Evolutionary conservation across 2,888 invertebrate species (phyloP).

Genomic region (Clistopyga incitator): DNA sequence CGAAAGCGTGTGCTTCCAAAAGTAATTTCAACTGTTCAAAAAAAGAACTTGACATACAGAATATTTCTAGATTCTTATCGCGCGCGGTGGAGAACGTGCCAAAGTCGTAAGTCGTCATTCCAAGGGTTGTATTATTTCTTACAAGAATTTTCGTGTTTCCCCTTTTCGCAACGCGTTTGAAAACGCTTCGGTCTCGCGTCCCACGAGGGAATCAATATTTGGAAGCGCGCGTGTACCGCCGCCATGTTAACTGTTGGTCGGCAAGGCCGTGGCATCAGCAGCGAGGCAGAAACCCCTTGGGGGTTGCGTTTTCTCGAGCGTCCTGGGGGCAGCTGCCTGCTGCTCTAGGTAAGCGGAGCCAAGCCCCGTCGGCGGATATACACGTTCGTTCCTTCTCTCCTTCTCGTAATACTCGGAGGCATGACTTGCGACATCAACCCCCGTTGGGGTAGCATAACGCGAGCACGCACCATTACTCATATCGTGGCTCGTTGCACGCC

Average conservation of each 20-base stretch:
- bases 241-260: constrained; percentile 78
- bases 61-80: background rate
- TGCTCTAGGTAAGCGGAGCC: constrained; percentile 71
- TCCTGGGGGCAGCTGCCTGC: constrained; percentile 69
- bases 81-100: background rate
- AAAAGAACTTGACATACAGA: background rate
- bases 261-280: constrained; percentile 65
- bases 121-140: constrained; percentile 15
- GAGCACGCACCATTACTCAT: constrained; percentile 84
- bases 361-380: constrained; percentile 57
- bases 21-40: background rate
- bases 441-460: constrained; percentile 74
- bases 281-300: constrained; percentile 72
- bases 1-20: background rate
- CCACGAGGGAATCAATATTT: constrained; percentile 83
- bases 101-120: background rate
- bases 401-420: constrained; percentile 79
- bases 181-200: constrained; percentile 63
- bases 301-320: constrained; percentile 69
- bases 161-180: constrained; percentile 41
- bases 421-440: constrained; percentile 82
- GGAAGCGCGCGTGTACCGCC: constrained; percentile 81
- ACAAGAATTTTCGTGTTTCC: constrained; percentile 48
- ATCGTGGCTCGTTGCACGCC: constrained; percentile 82
- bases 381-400: constrained; percentile 57